Percentiles rank a stretch among this genome's conserved stretches.
These are phyloP conservation scores for Trichogramma evanescens DNA, from an alignment of 2,888 invertebrate genomes.

Conservation along the genomic window DNA sequence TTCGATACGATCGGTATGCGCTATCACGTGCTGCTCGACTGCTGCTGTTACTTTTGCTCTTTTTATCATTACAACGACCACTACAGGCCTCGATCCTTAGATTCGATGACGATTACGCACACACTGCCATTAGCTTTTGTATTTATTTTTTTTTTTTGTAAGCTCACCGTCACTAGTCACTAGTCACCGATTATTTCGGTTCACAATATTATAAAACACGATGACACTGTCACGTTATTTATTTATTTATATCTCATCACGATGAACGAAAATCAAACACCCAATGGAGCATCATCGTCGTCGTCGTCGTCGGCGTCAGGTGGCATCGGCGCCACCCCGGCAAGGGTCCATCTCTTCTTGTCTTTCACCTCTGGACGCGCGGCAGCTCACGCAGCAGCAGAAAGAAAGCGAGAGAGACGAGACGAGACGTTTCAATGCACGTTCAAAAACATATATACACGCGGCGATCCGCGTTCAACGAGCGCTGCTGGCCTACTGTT, in stretches of 20 bases:
- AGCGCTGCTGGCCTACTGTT: constrained; percentile 46
- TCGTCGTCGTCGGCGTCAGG: constrained; percentile 33
- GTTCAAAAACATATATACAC: background rate
- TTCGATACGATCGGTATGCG: background rate
- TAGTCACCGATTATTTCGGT: too few species aligned
- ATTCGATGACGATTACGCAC: too few species aligned
- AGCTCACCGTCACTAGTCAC: too few species aligned
- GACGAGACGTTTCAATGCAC: background rate
- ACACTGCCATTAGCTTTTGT: too few species aligned
- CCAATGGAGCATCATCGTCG: constrained; percentile 21
- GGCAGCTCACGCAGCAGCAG: too few species aligned
- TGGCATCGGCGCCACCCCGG: constrained; percentile 29
- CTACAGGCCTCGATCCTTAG: too few species aligned
- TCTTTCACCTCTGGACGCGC: background rate
- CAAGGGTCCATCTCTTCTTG: constrained; percentile 7
- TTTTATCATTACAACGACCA: background rate
- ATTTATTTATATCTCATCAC: too few species aligned
- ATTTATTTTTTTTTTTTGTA: too few species aligned
- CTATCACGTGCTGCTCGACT: background rate
- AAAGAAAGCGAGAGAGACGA: too few species aligned
- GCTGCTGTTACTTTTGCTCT: background rate
- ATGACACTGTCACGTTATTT: too few species aligned
- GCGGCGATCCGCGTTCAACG: constrained; percentile 30
- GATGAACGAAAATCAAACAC: background rate
- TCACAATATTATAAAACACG: too few species aligned